Evolutionary conservation across 2,797 vertebrate species (phyloP).

Genomic region (Xiphophorus birchmanni): DNA sequence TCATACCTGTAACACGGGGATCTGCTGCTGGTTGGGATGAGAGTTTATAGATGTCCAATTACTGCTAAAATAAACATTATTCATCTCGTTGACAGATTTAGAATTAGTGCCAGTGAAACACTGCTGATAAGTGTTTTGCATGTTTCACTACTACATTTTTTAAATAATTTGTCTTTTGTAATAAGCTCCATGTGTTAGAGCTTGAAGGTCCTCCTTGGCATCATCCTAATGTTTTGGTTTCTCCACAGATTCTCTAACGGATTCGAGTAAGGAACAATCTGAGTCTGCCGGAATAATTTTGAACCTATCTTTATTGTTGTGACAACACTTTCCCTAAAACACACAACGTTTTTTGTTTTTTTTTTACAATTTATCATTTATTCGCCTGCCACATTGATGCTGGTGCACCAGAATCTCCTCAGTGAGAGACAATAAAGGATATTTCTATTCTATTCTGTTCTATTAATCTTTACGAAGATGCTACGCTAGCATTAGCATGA

Average conservation of each 20-base stretch:
- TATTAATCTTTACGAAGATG: background rate
- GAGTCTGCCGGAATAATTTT: background rate
- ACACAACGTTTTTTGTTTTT: fast-evolving
- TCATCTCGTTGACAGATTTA: background rate
- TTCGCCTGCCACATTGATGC: background rate
- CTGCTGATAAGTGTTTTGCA: background rate
- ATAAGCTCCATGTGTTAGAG: background rate
- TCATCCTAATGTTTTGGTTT: background rate
- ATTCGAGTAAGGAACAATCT: background rate
- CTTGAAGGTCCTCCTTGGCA: background rate
- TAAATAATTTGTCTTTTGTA: background rate
- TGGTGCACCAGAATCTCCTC: background rate
- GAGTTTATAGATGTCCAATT: background rate
- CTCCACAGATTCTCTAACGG: background rate
- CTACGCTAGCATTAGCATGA: background rate
- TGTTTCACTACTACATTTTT: background rate
- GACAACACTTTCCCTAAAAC: background rate
- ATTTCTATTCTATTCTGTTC: background rate
- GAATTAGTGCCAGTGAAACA: background rate
- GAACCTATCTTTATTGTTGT: background rate
- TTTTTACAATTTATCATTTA: background rate
- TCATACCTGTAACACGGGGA: background rate
- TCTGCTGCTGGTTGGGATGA: background rate
- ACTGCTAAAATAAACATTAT: background rate
- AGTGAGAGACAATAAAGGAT: background rate